Evolutionary conservation across 2,797 vertebrate genomes (phyloP), one percentile per base, ranked within the genome.

Genomic region (Notolabrus celidotus): DNA sequence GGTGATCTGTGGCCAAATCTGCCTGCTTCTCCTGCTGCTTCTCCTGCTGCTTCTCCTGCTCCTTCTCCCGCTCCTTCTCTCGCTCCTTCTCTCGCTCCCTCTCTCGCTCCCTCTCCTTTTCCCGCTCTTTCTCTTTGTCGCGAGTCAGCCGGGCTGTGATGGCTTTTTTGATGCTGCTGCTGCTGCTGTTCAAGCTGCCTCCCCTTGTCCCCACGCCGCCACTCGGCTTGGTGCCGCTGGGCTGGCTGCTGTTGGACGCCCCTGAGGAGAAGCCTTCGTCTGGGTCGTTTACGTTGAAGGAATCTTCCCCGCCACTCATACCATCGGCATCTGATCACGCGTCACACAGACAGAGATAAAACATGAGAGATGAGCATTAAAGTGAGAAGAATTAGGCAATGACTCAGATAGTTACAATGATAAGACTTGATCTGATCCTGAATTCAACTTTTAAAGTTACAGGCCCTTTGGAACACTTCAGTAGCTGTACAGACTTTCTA

Each of bases 251-350:
- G 92, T 97, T 96, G 15, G 97, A 99, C 7, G 96, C 97, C 65
- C 97, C 97, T 0, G 98, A 99, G 59, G 98, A 99, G 94, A 99
- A 99, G 43, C 98, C 98, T 91, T 99, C 98, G 17, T 99, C 98
- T 10, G 97, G 96, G 90, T 99, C 98, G 51, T 98, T 98, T 57
- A 96, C 75, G 83, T 96, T 96, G 89, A 96, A 89, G 64, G 95
- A 96, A 43, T 97, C 97, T 39, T 99, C 96, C 57, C 96, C 96
- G 56, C 92, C 95, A 36, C 96, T 97, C 88, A 97, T 82, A 65
- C 95, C 95, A 11, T 98, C 96, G 43, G 91, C 83, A 67, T 97
- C 98, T 99, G 90, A 34, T 75, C 27, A 51, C 1, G 15, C 4
- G 16, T 2, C 70, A 46, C 23, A 62, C 34, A 80, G 17, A 71